A percentile compares a stretch with the other conserved stretches of the same genome.
Conservation (phyloP, 2,113 vertebrate species). For the Anguilla japonica region DNA sequence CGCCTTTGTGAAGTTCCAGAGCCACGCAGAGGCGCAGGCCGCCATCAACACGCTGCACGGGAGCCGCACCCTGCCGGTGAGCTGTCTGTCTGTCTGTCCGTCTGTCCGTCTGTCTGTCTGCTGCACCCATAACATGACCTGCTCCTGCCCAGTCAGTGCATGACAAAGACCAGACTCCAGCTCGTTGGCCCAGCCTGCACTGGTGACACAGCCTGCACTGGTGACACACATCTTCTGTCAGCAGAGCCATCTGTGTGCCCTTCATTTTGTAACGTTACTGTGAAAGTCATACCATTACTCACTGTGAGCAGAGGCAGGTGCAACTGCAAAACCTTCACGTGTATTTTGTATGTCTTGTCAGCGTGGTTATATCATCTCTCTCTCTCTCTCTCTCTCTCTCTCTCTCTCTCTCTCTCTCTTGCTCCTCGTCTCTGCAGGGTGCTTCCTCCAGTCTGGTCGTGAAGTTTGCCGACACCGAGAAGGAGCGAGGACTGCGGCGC, state of each 20-base stretch:
- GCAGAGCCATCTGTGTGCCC: too few species aligned
- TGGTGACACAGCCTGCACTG: too few species aligned
- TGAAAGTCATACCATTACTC: too few species aligned
- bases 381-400: background rate
- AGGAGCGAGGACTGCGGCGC: slow-evolving; percentile 83
- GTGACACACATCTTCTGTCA: too few species aligned
- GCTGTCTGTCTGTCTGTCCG: slow-evolving; percentile 19
- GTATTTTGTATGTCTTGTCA: too few species aligned
- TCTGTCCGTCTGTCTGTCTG: background rate
- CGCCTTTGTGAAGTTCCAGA: slow-evolving; percentile 90
- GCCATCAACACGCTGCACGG: slow-evolving; percentile 88
- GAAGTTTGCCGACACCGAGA: slow-evolving; percentile 91
- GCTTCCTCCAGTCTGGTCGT: slow-evolving; percentile 91
- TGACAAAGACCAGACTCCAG: too few species aligned
- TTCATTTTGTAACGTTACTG: too few species aligned
- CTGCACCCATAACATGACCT: background rate
- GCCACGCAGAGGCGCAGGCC: slow-evolving; percentile 85
- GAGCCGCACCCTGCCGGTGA: slow-evolving; percentile 86
- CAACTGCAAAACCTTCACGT: too few species aligned
- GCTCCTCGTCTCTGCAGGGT: slow-evolving; percentile 64
- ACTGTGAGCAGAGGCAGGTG: too few species aligned
- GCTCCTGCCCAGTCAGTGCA: too few species aligned
- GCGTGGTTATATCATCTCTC: too few species aligned
- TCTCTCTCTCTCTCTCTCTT: background rate
- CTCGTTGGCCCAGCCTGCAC: too few species aligned